Base-by-base conservation (phyloP, 2,888 invertebrate species). In the Cephus spinipes region DNA sequence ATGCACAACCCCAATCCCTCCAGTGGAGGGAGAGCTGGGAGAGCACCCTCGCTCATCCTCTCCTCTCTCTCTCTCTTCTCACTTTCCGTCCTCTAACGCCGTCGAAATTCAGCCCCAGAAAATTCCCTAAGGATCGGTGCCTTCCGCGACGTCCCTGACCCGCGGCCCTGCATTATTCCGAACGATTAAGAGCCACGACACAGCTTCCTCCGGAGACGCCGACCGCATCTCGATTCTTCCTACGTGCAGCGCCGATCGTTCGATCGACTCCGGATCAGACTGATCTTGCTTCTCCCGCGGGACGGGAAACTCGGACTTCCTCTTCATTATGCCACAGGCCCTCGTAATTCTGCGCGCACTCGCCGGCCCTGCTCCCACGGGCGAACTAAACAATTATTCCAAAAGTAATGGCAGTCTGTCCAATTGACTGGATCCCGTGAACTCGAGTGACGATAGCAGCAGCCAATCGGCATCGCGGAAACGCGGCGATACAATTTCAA, bases 1-100 rank as follows among this genome's bases (percentile, higher is more conserved):
- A 90, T 90, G 90, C 89, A 89, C 89, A 89, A 85, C 89, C 90
- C 90, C 88, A 86, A 89, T 88, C 86, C 87, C 84, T 81, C 83
- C 81, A 85, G 83, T 82, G 6, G 23, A n/a, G n/a, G n/a, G n/a
- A n/a, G n/a, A 55, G 55, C 23, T 6, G 23, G 55, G 9, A 55
- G 55, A 55, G 55, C 34, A 34, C 34, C 34, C 82, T 80, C 83
- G 79, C 75, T 76, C 69, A 75, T 23, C 75, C 76, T 74, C 55
- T 33, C 75, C 73, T 15, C 73, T 2, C 34, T 55, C 34, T 75
- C 76, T 31, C 77, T 71, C 35, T 76, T 33, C 77, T 68, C 73
- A 78, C 35, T 35, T 12, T 12, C 35, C 12, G 35, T 35, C 73
- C 76, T 73, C 77, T 68, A 69, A 68, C 79, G 81, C 81, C 78